phyloP scores from a whole-genome alignment of 2,888 invertebrate species.

The Neuroscelio doddi region DNA sequence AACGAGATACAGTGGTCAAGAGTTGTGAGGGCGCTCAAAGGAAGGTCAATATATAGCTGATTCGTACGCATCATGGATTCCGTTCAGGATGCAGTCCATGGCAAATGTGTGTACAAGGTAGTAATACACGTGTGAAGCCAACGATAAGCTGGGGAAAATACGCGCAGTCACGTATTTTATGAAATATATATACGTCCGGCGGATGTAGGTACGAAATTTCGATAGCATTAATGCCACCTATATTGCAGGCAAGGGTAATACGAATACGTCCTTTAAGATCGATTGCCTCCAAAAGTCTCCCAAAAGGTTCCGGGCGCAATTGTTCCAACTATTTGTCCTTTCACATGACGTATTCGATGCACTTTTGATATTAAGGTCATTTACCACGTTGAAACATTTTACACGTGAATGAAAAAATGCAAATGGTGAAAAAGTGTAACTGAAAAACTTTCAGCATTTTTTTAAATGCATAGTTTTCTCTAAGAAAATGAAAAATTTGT shows the following conservation, averaged over 20 bases:
- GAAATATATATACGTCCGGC: constrained; percentile 52
- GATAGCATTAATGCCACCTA: constrained; percentile 30
- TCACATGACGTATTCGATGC: not conserved
- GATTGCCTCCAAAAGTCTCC: constrained; percentile 21
- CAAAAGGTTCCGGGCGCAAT: not conserved
- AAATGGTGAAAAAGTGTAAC: too few species aligned
- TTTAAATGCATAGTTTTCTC: too few species aligned
- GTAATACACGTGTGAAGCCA: constrained; percentile 55
- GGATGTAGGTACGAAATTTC: constrained; percentile 39
- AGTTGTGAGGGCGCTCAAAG: constrained; percentile 11
- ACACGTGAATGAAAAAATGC: not conserved
- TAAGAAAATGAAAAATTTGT: too few species aligned
- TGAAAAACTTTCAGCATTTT: too few species aligned
- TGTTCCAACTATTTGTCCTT: constrained; percentile 7
- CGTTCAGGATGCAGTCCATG: constrained; percentile 34
- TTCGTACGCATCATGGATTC: constrained; percentile 31
- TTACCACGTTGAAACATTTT: too few species aligned
- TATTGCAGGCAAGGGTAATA: constrained; percentile 36
- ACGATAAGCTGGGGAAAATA: constrained; percentile 64
- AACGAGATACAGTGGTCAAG: constrained; percentile 21
- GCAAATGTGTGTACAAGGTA: constrained; percentile 46
- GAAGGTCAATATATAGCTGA: constrained; percentile 14
- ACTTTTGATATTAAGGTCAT: not conserved
- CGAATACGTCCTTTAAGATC: constrained; percentile 25
- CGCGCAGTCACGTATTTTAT: constrained; percentile 67